These are phyloP conservation scores for Nothoprocta perdicaria DNA, from an alignment of 2,113 vertebrate species.

Conservation along the genomic window DNA sequence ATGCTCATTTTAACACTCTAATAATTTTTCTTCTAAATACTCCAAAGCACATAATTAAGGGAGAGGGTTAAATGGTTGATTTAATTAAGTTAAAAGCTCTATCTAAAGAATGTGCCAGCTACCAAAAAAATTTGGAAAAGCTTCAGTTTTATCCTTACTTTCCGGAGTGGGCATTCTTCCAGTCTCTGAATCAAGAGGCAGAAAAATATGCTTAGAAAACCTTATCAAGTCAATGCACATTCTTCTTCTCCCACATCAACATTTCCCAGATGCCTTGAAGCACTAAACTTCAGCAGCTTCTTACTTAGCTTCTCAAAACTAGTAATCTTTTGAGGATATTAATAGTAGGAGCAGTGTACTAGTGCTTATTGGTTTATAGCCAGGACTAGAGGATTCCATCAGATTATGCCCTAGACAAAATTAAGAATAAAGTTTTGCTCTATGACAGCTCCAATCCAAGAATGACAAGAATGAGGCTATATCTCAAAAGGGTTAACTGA, in stretches of 20 bases:
- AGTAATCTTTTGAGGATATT: not conserved
- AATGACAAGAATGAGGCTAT: not conserved
- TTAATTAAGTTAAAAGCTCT: slow-evolving; percentile 60
- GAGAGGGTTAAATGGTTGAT: slow-evolving; percentile 40
- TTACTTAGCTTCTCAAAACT: not conserved
- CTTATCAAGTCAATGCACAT: slow-evolving; percentile 27
- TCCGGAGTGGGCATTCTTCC: slow-evolving; percentile 38
- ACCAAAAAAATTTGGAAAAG: slow-evolving; percentile 39
- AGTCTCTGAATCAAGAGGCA: slow-evolving; percentile 29
- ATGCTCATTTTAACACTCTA: slow-evolving; percentile 35
- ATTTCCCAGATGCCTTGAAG: slow-evolving; percentile 31
- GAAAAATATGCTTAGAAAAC: slow-evolving; percentile 35
- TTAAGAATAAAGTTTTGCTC: not conserved
- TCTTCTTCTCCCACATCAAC: slow-evolving; percentile 6
- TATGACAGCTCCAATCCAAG: not conserved
- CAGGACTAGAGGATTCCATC: not conserved
- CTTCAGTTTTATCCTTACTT: slow-evolving; percentile 47
- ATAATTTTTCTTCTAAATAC: slow-evolving; percentile 46
- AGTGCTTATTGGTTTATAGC: not conserved
- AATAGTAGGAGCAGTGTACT: not conserved
- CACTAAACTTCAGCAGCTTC: not conserved
- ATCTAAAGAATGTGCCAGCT: slow-evolving; percentile 29
- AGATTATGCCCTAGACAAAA: not conserved
- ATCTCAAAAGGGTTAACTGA: not conserved
- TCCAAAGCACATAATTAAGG: slow-evolving; percentile 52